Conservation (phyloP, 2,797 vertebrate species). For the Falco naumanni region DNA sequence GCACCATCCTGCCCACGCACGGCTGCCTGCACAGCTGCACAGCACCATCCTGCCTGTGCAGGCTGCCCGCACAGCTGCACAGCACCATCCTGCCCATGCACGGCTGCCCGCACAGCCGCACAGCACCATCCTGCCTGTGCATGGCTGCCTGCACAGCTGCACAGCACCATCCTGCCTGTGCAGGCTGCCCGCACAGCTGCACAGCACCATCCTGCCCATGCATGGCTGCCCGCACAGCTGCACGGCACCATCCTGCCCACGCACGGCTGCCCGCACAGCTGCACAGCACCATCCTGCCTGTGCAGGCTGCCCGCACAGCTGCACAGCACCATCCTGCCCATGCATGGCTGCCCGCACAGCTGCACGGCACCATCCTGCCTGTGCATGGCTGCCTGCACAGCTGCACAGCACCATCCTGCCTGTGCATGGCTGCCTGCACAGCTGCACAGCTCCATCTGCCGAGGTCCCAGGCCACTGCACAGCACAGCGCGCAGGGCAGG, state of each 20-base stretch:
- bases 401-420: neutral
- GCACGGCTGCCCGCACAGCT: neutral
- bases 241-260: neutral
- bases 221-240: neutral
- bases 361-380: neutral
- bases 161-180: neutral
- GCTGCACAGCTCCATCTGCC: neutral
- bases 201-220: neutral
- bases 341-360: too few species aligned
- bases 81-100: neutral
- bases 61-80: neutral
- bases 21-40: neutral
- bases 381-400: neutral
- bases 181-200: neutral
- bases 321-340: neutral
- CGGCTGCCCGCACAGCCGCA: neutral
- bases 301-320: neutral
- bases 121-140: neutral
- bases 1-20: neutral
- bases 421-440: neutral
- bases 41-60: neutral
- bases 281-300: neutral
- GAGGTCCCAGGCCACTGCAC: neutral
- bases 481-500: fast-evolving
- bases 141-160: neutral